Conservation (phyloP, 2,888 invertebrate genomes). For the Pardosa pseudoannulata region DNA sequence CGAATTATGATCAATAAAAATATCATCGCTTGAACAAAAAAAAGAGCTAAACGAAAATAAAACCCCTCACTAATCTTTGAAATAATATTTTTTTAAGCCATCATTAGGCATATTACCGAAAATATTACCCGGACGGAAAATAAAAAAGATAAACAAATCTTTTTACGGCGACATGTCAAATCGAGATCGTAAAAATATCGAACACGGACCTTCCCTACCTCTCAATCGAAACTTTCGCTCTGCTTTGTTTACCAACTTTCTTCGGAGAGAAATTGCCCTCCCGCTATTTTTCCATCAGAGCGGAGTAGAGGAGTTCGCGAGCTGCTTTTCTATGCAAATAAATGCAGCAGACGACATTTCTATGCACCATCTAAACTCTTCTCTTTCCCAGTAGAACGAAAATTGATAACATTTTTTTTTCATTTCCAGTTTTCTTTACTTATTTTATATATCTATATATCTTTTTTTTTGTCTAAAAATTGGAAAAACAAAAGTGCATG, state of each 20-base stretch:
- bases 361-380: constrained; percentile 70
- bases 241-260: constrained; percentile 70
- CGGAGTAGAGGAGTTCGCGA: constrained; percentile 40
- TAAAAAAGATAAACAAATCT: too few relatives aligned
- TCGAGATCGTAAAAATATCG: constrained; percentile 50
- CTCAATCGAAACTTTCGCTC: constrained; percentile 45
- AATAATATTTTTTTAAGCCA: too few relatives aligned
- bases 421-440: background rate
- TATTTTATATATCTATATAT: constrained; percentile 40
- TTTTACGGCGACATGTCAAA: background rate
- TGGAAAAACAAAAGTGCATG: constrained; percentile 44
- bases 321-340: constrained; percentile 70
- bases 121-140: too few relatives aligned
- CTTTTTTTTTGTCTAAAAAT: constrained; percentile 47
- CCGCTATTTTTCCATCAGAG: constrained; percentile 52
- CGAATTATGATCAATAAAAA: too few relatives aligned
- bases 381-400: constrained; percentile 66
- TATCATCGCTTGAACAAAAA: too few relatives aligned
- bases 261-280: constrained; percentile 64
- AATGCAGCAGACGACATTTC: constrained; percentile 66
- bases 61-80: too few relatives aligned
- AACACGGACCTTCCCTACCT: constrained; percentile 15
- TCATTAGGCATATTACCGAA: too few relatives aligned
- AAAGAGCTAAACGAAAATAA: too few relatives aligned
- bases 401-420: constrained; percentile 66